Base-by-base conservation (phyloP, 1,140 invertebrate genomes). In the Drosophila gunungcola region DNA sequence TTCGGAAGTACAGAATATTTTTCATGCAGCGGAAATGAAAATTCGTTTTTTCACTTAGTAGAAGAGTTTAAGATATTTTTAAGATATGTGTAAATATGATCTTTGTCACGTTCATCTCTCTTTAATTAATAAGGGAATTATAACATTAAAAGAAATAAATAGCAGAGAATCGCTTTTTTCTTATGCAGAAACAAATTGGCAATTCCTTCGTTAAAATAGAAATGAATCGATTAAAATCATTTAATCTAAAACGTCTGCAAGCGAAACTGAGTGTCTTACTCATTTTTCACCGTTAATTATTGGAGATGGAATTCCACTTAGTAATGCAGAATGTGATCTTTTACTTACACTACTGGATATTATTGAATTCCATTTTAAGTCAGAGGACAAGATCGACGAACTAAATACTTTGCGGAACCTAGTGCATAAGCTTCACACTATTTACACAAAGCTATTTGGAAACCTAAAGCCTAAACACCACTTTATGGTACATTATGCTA, bases 201-300 rank as follows among this genome's bases (percentile, higher is more conserved):
- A 54, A 41, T 39, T n/a, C 36, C 11, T 54, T 11, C 2, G 36
- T 39, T 12, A 54, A 39, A 39, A 3, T 27, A 4, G 1, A 36
- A 11, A 36, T 11, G 34, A 38, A 16, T 6, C 32, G 34, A 5
- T 12, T 53, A 38, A 38, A 39, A 12, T 3, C 0, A 36, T 11
- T 53, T 21, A 38, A 12, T 16, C 21, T 11, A 53, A n/a, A 54
- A 54, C 36, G 36, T 12, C 36, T 38, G 6, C 36, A 25, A 27
- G 52, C 11, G 16, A 53, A 11, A 36, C 36, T 5, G 3, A 12
- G 9, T 39, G 52, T n/a, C 36, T n/a, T 25, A 38, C 21, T 5
- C 16, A 54, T 38, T 54, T 54, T 6, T 41, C 41, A 12, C 52
- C 52, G 2, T 21, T 27, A 1, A 54, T 41, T 2, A 54, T 54